Base-by-base conservation (phyloP, 2,888 invertebrate genomes). In the Mamestra brassicae region DNA sequence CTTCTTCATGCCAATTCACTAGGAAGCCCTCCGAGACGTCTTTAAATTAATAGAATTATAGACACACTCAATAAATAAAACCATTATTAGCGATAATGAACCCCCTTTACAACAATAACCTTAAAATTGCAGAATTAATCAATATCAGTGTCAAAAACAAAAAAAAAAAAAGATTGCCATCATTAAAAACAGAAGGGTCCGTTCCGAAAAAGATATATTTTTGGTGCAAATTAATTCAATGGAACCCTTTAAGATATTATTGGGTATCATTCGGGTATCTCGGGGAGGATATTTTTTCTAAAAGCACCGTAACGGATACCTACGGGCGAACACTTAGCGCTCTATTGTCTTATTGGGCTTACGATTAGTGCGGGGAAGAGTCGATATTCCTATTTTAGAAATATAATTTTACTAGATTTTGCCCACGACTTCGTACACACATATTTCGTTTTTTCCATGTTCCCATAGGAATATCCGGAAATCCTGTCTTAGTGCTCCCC, bases 311-410 rank as follows among this genome's bases (percentile, higher is more conserved):
- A 79, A 85, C 81, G 38, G 84, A 88, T 85, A 81, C 68, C 80
- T 76, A 78, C 74, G 74, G 80, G 78, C 62, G 81, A 84, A 85
- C 86, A 88, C 87, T 90, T 88, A 88, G 86, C 83, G 73, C 83
- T 77, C 76, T 87, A 87, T 89, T 89, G 89, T 89, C 88, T 88
- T 88, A 87, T 87, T 87, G 88, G 86, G 83, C 71, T 87, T 80
- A 85, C 72, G 45, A 58, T 47, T 80, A 84, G 81, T 71, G 80
- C 13, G 61, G 80, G 62, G 70, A 63, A n/a, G 42, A 73, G 78
- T 82, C 83, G 78, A 80, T 80, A 15, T 4, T 42, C 34, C 0
- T 13, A 26, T 55, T 66, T 54, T 66, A 57, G 10, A 34, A 34
- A 42, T 26, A 26, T 26, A 26, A 26, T 26, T 26, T 26, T 1